Conservation (phyloP, 2,113 vertebrate genomes). For the Physeter macrocephalus region DNA sequence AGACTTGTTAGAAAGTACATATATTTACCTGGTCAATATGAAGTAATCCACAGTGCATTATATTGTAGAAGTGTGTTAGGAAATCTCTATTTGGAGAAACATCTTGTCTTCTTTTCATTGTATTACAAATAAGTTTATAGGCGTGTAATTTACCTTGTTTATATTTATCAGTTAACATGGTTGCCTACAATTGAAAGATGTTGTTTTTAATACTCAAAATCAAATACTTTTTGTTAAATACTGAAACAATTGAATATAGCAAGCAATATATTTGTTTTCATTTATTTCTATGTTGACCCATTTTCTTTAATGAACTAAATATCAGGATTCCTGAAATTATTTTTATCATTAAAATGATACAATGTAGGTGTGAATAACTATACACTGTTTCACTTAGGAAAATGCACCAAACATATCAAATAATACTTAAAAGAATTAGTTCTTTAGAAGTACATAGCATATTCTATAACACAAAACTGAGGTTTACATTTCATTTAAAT, state of each 20-base stretch:
- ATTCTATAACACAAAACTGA: not conserved
- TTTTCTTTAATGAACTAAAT: slow-evolving; percentile 32
- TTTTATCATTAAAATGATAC: not conserved
- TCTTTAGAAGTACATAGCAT: not conserved
- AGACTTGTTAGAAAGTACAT: not conserved
- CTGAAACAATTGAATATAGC: not conserved
- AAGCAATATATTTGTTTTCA: slow-evolving; percentile 3
- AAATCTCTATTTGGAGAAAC: slow-evolving; percentile 98
- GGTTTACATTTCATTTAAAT: slow-evolving; percentile 5
- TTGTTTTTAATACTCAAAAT: slow-evolving; percentile 43
- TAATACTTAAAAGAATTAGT: slow-evolving; percentile 7
- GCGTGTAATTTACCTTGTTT: slow-evolving; percentile 99
- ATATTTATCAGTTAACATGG: slow-evolving; percentile 96
- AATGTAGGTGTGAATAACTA: not conserved
- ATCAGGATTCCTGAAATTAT: not conserved
- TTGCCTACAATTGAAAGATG: slow-evolving; percentile 86
- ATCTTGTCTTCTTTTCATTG: slow-evolving; percentile 99
- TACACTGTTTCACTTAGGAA: slow-evolving; percentile 21
- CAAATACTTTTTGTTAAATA: slow-evolving; percentile 29
- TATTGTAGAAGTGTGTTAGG: slow-evolving; percentile 98
- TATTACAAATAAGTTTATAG: slow-evolving; percentile 98
- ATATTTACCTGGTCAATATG: slow-evolving; percentile 94
- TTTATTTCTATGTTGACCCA: not conserved
- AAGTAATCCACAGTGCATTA: slow-evolving; percentile 98
- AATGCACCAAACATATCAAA: slow-evolving; percentile 12